Percentiles rank a stretch among this genome's conserved stretches.
phyloP scores from a whole-genome alignment of 1,140 invertebrate genomes.

The Penaeus indicus region DNA sequence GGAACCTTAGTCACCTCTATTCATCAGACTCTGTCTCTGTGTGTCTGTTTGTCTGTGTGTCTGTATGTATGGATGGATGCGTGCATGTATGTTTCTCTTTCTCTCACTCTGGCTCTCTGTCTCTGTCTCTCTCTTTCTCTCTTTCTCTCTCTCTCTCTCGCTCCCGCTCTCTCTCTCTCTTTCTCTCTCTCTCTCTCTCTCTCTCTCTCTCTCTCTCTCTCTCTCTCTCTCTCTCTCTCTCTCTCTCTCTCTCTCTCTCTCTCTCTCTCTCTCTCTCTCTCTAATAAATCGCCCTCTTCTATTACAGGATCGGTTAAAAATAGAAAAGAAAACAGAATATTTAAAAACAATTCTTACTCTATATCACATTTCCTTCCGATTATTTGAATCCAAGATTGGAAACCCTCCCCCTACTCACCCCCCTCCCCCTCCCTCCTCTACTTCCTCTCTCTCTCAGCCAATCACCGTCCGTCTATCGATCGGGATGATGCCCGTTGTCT shows the following conservation, averaged over 20 bases:
- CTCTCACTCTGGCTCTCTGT: too few species aligned
- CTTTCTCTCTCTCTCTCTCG: not conserved
- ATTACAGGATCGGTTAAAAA: not conserved
- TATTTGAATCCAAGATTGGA: not conserved
- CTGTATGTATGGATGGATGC: too few species aligned
- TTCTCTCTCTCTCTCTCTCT: not conserved
- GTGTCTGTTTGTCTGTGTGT: too few species aligned
- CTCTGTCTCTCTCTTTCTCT: not conserved
- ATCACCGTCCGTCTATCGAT: not conserved
- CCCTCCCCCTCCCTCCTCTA: not conserved
- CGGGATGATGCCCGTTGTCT: not conserved
- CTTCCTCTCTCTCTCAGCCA: conserved; percentile 14
- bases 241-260: too few species aligned
- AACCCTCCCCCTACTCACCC: not conserved
- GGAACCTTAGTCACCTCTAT: too few species aligned
- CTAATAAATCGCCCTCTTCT: too few species aligned
- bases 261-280: too few species aligned
- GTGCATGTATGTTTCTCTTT: too few species aligned
- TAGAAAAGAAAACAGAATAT: not conserved
- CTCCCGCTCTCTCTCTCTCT: not conserved
- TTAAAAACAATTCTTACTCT: not conserved
- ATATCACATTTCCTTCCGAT: too few species aligned
- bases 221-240: too few species aligned
- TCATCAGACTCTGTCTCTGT: too few species aligned
- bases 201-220: not conserved